Evolutionary conservation across 2,888 invertebrate species (phyloP), one percentile per base, ranked within the genome.

Genomic region (Tetragonula carbonaria): DNA sequence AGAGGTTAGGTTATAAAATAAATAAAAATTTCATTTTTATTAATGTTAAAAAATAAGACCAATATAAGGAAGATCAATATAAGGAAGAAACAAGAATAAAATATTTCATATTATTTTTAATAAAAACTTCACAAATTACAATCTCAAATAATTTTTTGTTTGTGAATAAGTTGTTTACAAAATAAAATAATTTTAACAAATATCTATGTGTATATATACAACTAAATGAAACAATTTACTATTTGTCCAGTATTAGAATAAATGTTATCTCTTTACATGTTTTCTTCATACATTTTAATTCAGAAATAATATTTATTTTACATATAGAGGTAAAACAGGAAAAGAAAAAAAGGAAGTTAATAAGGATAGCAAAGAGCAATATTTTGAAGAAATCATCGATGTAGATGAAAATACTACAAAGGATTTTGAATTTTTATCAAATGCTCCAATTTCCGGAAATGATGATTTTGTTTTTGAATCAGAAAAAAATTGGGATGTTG

Each of bases 401-500:
- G n/a, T 65, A 18, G 78, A 78, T 21, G 85, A 87, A 4, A 75
- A 74, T 50, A 55, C 66, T 13, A 53, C 80, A 11, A 90, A 90
- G 38, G 90, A 95, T 78, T 95, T 95, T 83, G 90, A 94, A 71
- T 89, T 93, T 72, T 88, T 95, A 79, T 89, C 94, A 0, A 94
- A 95, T 75, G 91, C 93, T 65, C 93, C 95, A 2, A 89, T 92
- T 33, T 92, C 95, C 4, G 91, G 93, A 28, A 94, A 94, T 28
- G 87, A 91, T 45, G 94, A 95, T 80, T 95, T 95, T 87, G 90
- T 93, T 65, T 95, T 95, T 66, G 94, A 95, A 50, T 94, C 94
- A 0, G 95, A 95, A 80, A 95, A 95, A 84, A 93, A 93, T 74
- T 95, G 95, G 95, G 92, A 91, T 28, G 91, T 93, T 2, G 94